A percentile compares a stretch with the other conserved stretches of the same genome.
phyloP scores from a whole-genome alignment of 2,113 vertebrate species.

The Sphyrna mokarran region DNA sequence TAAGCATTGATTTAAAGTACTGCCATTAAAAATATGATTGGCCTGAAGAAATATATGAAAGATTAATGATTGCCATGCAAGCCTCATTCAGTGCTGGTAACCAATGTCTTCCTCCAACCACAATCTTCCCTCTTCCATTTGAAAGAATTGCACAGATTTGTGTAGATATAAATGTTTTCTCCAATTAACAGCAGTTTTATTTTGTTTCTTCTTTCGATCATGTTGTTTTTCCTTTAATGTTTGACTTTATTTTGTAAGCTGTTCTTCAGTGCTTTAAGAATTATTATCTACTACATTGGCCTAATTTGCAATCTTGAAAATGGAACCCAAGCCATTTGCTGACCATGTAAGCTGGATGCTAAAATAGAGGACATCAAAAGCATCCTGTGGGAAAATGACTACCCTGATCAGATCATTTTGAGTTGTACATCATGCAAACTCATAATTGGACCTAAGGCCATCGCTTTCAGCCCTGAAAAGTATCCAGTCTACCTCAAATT shows the following conservation, averaged over 20 bases:
- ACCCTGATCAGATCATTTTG: no score
- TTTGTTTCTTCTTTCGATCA: neutral
- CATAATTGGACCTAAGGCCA: no score
- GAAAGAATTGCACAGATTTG: neutral
- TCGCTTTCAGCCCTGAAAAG: no score
- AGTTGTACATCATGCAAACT: no score
- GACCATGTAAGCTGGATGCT: no score
- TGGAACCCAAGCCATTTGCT: no score
- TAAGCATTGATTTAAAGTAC: neutral
- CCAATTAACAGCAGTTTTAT: neutral
- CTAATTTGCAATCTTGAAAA: no score
- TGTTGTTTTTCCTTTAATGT: neutral
- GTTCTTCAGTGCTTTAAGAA: neutral
- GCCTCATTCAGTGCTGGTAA: neutral
- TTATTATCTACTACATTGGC: neutral
- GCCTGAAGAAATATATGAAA: neutral
- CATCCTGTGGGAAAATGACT: no score
- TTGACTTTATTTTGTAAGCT: neutral
- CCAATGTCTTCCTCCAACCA: no score
- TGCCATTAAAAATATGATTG: neutral
- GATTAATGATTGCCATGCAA: neutral
- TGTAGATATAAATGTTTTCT: neutral
- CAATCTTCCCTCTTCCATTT: neutral
- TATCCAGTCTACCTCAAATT: no score
- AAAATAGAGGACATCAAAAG: no score